Conservation (phyloP, 2,888 invertebrate genomes). For the Synanthedon myopaeformis region DNA sequence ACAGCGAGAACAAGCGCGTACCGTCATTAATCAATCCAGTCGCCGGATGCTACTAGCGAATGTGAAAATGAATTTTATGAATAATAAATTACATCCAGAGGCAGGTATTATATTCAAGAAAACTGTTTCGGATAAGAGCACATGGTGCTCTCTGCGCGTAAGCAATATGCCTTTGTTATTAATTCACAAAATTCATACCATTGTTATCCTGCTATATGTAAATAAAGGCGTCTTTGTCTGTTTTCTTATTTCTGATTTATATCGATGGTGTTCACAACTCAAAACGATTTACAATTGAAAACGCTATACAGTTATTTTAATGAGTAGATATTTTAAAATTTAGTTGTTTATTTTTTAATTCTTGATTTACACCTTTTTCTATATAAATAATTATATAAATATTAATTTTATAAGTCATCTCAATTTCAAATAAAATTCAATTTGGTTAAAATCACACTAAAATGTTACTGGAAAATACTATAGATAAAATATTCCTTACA, state of each 20-base stretch:
- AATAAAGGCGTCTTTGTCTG: too few relatives aligned
- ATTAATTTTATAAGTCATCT: background rate
- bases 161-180: constrained; percentile 1
- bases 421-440: background rate
- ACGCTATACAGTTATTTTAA: background rate
- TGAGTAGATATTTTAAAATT: background rate
- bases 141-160: constrained; percentile 3
- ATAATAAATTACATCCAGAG: constrained; percentile 27
- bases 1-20: constrained; percentile 20
- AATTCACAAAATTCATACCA: background rate
- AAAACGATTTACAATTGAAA: too few relatives aligned
- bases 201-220: background rate
- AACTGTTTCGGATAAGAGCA: constrained; percentile 18
- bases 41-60: constrained; percentile 23
- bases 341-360: too few relatives aligned
- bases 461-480: background rate
- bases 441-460: background rate
- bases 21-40: constrained; percentile 35
- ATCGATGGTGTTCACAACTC: too few relatives aligned
- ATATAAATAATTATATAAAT: background rate
- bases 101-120: constrained; percentile 23
- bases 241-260: too few relatives aligned
- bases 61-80: constrained; percentile 36
- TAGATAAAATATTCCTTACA: too few relatives aligned
- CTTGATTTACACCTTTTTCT: too few relatives aligned